Conservation (phyloP, 2,797 vertebrate species). For the Acestrorhynchus altus region DNA sequence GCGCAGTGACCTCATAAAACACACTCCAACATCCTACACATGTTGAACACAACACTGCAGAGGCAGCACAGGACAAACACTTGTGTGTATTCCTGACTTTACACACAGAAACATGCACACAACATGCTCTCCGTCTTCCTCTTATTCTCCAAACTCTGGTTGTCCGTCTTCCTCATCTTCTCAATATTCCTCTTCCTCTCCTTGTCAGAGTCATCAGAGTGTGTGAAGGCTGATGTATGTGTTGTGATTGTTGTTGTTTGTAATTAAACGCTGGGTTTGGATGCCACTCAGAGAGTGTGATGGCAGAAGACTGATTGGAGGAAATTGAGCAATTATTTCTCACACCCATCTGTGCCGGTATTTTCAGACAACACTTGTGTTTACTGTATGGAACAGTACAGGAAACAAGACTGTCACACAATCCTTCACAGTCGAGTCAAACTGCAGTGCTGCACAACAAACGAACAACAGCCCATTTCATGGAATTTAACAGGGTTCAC, state of each 20-base stretch:
- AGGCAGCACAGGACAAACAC: constrained; percentile 11
- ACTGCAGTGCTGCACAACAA: not conserved
- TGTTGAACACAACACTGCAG: not conserved
- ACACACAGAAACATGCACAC: not conserved
- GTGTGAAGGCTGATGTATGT: constrained; percentile 2
- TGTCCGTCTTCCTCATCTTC: not conserved
- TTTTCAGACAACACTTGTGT: not conserved
- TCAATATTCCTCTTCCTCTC: not conserved
- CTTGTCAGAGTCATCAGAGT: not conserved
- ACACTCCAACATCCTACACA: constrained; percentile 48
- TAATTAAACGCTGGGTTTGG: constrained; percentile 9
- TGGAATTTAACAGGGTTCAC: too few relatives aligned
- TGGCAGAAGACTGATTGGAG: constrained; percentile 15
- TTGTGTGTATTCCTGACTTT: not conserved
- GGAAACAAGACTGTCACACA: not conserved
- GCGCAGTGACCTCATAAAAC: constrained; percentile 31
- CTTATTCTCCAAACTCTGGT: not conserved
- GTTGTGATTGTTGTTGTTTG: constrained; percentile 4
- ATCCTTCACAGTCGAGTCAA: not conserved
- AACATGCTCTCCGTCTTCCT: not conserved
- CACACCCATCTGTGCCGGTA: not conserved
- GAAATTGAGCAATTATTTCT: not conserved
- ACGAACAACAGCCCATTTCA: too few relatives aligned
- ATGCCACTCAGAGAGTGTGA: not conserved
- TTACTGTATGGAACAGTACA: not conserved